Evolutionary conservation across 30 jellyfish, hydroid and myxozoan genomes (phyloP).

Genomic region (Rhopilema esculentum): DNA sequence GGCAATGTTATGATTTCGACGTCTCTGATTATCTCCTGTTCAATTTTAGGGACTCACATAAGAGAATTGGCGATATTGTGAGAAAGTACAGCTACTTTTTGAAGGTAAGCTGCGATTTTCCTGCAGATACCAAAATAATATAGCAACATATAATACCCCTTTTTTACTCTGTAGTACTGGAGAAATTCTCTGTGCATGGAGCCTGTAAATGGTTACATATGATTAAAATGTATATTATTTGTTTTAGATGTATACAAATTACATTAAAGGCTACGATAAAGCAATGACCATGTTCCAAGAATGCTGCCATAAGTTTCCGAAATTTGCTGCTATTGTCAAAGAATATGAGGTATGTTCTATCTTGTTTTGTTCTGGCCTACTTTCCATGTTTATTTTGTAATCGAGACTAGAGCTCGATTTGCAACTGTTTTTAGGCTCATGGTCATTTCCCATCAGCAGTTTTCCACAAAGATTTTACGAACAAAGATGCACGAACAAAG

Average conservation of each 20-base stretch:
- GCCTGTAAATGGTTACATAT: no score
- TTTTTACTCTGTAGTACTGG: no score
- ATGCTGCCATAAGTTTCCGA: constrained; percentile 59
- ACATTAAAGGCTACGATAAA: constrained; percentile 91
- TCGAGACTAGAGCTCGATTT: no score
- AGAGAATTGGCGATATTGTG: constrained; percentile 90
- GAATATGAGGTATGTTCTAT: constrained; percentile 83
- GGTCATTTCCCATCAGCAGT: neutral
- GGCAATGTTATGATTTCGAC: no score
- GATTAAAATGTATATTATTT: neutral
- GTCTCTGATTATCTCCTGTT: neutral
- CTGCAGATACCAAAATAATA: neutral
- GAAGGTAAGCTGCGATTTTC: constrained; percentile 58
- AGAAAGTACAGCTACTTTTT: constrained; percentile 80
- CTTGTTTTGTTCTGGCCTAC: neutral
- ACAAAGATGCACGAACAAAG: neutral
- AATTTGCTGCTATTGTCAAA: constrained; percentile 83
- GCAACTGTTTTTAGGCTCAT: neutral
- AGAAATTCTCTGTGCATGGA: no score
- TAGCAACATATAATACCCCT: no score
- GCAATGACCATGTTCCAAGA: constrained; percentile 91
- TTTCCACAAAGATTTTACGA: neutral
- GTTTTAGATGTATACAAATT: constrained; percentile 89
- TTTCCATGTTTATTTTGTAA: no score
- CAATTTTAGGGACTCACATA: constrained; percentile 77